Evolutionary conservation across 2,888 invertebrate species (phyloP).

Genomic region (Lymantria monacha): DNA sequence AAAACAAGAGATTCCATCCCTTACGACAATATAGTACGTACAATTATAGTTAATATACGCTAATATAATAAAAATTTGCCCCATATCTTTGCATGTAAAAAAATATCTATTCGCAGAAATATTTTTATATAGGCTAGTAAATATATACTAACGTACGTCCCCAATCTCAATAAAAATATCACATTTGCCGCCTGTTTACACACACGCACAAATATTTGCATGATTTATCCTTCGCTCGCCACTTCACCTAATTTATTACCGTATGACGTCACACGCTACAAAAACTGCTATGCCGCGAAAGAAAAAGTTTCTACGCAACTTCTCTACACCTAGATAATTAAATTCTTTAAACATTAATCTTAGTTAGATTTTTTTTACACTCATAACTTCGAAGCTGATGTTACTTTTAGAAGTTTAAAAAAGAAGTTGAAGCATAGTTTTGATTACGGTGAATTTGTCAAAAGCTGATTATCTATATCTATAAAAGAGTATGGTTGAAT

Average conservation of each 20-base stretch:
- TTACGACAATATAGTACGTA: no score
- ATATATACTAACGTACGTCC: not conserved
- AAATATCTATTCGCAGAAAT: not conserved
- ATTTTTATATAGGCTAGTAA: not conserved
- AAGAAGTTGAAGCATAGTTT: not conserved
- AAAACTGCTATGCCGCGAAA: slow-evolving; percentile 25
- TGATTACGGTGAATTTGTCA: not conserved
- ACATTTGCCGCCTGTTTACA: slow-evolving; percentile 16
- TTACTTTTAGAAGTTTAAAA: slow-evolving; percentile 9
- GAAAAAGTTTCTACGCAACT: slow-evolving; percentile 33
- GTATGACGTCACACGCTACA: slow-evolving; percentile 25
- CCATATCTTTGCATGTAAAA: no score
- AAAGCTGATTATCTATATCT: no score
- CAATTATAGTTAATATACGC: no score
- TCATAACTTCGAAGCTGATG: slow-evolving; percentile 27
- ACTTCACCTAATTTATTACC: slow-evolving; percentile 32
- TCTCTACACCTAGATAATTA: slow-evolving; percentile 36
- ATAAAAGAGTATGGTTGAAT: no score
- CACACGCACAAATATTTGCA: slow-evolving; percentile 24
- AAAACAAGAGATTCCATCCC: no score
- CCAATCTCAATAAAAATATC: slow-evolving; percentile 10
- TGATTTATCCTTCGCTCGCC: slow-evolving; percentile 21
- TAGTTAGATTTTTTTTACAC: slow-evolving; percentile 35
- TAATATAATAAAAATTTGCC: no score
- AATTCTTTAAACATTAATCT: slow-evolving; percentile 39